These are phyloP conservation scores for Drosophila nasuta DNA, from an alignment of 1,140 invertebrate species.

Conservation along the genomic window DNA sequence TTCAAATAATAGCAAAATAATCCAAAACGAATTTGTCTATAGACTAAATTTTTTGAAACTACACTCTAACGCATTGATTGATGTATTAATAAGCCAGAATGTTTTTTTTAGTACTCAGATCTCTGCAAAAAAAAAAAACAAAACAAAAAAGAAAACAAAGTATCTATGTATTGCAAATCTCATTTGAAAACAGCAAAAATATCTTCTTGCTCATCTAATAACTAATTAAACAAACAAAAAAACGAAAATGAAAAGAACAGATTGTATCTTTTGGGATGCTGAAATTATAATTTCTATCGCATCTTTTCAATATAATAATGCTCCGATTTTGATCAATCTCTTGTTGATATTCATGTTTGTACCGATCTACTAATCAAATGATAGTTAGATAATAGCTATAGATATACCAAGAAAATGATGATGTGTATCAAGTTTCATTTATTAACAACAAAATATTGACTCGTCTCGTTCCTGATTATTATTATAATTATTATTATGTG, in stretches of 20 bases:
- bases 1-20: constrained; percentile 22
- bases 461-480: constrained; percentile 1
- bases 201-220: constrained; percentile 30
- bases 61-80: constrained; percentile 12
- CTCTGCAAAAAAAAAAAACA: background rate
- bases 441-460: constrained; percentile 7
- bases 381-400: constrained; percentile 13
- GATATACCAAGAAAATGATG: background rate
- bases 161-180: constrained; percentile 12
- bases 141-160: background rate
- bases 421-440: constrained; percentile 6
- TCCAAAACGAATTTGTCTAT: background rate
- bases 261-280: constrained; percentile 4
- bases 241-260: background rate
- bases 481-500: constrained; percentile 1
- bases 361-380: constrained; percentile 14
- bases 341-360: constrained; percentile 14
- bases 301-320: constrained; percentile 7
- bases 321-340: background rate
- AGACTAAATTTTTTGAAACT: background rate
- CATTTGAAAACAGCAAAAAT: constrained; percentile 20
- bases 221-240: constrained; percentile 1
- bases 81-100: constrained; percentile 18
- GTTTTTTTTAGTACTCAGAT: constrained; percentile 8
- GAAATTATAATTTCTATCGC: constrained; percentile 6